Conservation (phyloP, 2,797 vertebrate genomes). For the Myotis myotis region DNA sequence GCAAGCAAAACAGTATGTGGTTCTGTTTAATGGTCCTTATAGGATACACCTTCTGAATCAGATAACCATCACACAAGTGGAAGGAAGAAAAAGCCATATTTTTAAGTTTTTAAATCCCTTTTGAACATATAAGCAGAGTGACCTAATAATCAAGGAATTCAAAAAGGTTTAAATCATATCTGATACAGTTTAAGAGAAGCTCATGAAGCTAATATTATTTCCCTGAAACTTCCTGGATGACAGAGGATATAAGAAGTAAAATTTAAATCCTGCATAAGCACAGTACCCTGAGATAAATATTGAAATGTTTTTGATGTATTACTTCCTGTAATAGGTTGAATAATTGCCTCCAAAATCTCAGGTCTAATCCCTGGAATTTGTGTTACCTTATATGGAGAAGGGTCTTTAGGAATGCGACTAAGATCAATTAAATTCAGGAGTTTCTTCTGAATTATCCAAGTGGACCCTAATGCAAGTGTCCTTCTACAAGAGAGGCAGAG, state of each 20-base stretch:
- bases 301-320: background rate
- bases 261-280: constrained; percentile 37
- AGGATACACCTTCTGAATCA: background rate
- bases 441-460: background rate
- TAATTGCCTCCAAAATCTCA: background rate
- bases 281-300: background rate
- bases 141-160: background rate
- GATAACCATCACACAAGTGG: background rate
- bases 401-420: background rate
- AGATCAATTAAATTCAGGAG: background rate
- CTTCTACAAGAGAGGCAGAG: background rate
- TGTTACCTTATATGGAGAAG: background rate
- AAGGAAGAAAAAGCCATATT: background rate
- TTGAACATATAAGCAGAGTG: constrained; percentile 7
- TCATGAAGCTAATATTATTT: constrained; percentile 17
- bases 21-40: background rate
- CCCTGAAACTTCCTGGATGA: background rate
- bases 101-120: constrained; percentile 13
- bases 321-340: background rate
- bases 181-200: constrained; percentile 7
- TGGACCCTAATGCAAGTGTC: background rate
- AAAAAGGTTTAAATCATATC: background rate
- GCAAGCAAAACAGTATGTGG: background rate
- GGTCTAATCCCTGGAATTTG: background rate
- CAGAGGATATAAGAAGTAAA: background rate